Evolutionary conservation across 1,140 invertebrate species (phyloP).

Genomic region (Pseudoatta argentina): DNA sequence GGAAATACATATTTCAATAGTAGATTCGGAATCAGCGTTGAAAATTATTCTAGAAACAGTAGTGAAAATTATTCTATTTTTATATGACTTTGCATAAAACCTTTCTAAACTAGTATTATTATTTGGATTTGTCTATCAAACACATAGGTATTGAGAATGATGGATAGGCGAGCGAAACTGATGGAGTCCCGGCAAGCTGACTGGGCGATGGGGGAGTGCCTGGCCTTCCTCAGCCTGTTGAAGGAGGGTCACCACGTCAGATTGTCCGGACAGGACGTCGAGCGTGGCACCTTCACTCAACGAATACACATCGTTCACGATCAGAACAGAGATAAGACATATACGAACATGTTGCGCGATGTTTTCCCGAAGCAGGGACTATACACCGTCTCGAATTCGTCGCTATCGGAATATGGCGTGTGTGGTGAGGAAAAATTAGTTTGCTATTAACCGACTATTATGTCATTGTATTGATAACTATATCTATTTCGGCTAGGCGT

Average conservation of each 20-base stretch:
- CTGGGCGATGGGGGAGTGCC: constrained; percentile 94
- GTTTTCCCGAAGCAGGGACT: constrained; percentile 91
- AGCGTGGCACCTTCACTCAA: constrained; percentile 93
- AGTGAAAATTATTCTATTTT: too few species aligned
- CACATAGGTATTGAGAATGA: constrained; percentile 88
- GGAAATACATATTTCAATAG: too few species aligned
- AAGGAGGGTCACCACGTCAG: constrained; percentile 88
- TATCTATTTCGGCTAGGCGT: not conserved
- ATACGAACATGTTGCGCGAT: constrained; percentile 88
- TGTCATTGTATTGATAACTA: not conserved
- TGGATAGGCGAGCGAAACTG: constrained; percentile 90
- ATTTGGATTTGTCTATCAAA: not conserved
- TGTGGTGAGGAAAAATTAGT: constrained; percentile 81
- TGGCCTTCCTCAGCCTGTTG: constrained; percentile 93
- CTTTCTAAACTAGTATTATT: too few species aligned
- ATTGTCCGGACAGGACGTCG: constrained; percentile 95
- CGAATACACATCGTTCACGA: constrained; percentile 95
- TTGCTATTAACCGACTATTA: not conserved
- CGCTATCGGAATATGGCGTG: constrained; percentile 93
- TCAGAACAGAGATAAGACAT: constrained; percentile 91
- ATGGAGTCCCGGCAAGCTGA: constrained; percentile 89
- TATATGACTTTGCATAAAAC: too few species aligned
- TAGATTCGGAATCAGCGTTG: too few species aligned
- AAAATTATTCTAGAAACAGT: too few species aligned
- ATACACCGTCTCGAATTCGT: constrained; percentile 93